A percentile compares a stretch with the other conserved stretches of the same genome.
Evolutionary conservation across 2,888 invertebrate genomes (phyloP).

Genomic region (Tachina fera): DNA sequence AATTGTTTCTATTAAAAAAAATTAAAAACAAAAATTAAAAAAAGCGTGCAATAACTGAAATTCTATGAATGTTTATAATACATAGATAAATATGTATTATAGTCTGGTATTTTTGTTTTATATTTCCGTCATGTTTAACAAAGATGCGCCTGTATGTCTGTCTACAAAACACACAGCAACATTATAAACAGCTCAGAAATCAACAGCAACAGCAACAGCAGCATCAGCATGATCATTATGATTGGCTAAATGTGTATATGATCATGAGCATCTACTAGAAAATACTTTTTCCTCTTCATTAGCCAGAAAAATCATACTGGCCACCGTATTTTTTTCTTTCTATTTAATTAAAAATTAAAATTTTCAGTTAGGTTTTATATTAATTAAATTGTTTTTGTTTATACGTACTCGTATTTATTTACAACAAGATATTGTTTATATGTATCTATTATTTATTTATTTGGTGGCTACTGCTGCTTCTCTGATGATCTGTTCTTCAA

Average conservation of each 20-base stretch:
- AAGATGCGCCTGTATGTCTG: slow-evolving; percentile 54
- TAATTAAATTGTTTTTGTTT: slow-evolving; percentile 31
- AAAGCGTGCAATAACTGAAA: slow-evolving; percentile 3
- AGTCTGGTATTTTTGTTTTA: slow-evolving; percentile 44
- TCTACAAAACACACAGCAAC: slow-evolving; percentile 22
- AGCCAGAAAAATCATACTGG: neutral
- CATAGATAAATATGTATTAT: neutral
- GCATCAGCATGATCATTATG: neutral
- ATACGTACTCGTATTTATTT: slow-evolving; percentile 40
- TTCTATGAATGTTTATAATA: slow-evolving; percentile 36
- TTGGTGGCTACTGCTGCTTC: slow-evolving; percentile 31
- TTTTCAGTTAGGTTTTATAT: neutral
- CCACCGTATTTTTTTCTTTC: neutral
- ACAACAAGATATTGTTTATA: slow-evolving; percentile 55
- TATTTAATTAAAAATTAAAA: slow-evolving; percentile 3
- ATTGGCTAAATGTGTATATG: neutral
- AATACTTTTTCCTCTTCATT: slow-evolving; percentile 8
- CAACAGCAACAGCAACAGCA: neutral
- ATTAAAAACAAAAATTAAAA: neutral
- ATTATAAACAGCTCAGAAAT: slow-evolving; percentile 5
- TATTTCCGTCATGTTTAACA: slow-evolving; percentile 60
- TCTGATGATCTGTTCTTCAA: slow-evolving; percentile 23
- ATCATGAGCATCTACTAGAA: neutral
- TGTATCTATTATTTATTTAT: slow-evolving; percentile 41
- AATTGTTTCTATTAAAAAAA: neutral